Evolutionary conservation across 2,797 vertebrate species (phyloP).

Genomic region (Merluccius polli): DNA sequence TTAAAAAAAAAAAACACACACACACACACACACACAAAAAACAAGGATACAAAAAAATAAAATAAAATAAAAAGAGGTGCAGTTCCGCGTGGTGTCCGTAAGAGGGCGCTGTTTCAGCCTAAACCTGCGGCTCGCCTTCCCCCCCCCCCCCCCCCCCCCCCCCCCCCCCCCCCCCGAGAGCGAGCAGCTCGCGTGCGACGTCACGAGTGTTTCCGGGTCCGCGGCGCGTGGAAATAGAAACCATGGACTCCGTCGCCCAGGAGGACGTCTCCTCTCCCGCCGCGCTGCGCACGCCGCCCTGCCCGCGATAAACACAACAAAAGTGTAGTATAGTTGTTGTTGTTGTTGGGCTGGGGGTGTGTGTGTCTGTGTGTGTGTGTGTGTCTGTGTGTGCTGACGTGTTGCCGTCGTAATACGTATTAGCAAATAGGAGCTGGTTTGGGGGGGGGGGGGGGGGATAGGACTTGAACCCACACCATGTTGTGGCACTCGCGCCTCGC

Average conservation of each 20-base stretch:
- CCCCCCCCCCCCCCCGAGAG: too few species aligned
- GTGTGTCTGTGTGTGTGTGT: too few species aligned
- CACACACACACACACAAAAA: too few species aligned
- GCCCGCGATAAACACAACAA: too few species aligned
- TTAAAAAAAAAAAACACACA: too few species aligned
- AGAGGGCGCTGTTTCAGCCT: neutral
- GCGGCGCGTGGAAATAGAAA: conserved; percentile 30
- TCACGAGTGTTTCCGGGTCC: conserved; percentile 61
- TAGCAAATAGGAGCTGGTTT: neutral
- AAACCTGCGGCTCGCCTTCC: neutral
- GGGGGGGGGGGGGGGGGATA: neutral
- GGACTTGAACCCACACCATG: neutral
- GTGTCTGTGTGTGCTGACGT: neutral
- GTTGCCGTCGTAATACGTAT: neutral
- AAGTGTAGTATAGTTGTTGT: too few species aligned
- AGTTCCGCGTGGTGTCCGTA: neutral
- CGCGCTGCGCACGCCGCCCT: neutral
- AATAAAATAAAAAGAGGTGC: too few species aligned
- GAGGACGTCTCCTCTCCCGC: conserved; percentile 13
- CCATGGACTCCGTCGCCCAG: conserved; percentile 34
- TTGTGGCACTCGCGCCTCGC: neutral
- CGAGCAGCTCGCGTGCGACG: neutral
- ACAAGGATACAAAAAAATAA: too few species aligned
- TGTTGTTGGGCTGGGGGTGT: neutral
- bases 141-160: too few species aligned